Evolutionary conservation across 2,113 vertebrate genomes (phyloP).

Genomic region (Agapornis roseicollis): DNA sequence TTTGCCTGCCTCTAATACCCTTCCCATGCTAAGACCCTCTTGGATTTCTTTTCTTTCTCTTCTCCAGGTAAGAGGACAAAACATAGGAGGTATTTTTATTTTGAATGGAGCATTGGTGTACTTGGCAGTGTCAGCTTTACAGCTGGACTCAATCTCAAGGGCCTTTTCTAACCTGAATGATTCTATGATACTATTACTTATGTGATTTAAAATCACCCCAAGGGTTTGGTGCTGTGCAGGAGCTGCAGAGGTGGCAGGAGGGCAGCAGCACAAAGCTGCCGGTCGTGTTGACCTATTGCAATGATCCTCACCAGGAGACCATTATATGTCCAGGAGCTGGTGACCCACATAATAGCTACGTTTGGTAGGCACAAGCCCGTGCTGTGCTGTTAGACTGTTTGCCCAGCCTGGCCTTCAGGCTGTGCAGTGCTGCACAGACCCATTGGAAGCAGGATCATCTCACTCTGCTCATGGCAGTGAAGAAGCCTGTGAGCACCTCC

Average conservation of each 20-base stretch:
- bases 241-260: neutral
- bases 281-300: neutral
- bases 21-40: neutral
- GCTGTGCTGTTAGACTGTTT: neutral
- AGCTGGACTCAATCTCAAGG: neutral
- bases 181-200: neutral
- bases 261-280: fast-evolving
- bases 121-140: neutral
- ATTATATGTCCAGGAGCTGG: fast-evolving
- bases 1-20: neutral
- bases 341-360: neutral
- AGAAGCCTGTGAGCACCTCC: neutral
- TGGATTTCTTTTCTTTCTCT: neutral
- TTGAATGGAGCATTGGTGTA: neutral
- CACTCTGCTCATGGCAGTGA: neutral
- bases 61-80: neutral
- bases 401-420: neutral
- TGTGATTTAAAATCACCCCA: neutral
- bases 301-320: neutral
- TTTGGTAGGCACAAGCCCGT: fast-evolving
- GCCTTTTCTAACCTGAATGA: neutral
- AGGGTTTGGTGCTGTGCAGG: fast-evolving
- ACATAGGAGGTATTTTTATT: neutral
- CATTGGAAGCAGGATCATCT: neutral
- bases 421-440: fast-evolving